Base-by-base conservation (phyloP, 2,797 vertebrate species). In the Characodon lateralis region DNA sequence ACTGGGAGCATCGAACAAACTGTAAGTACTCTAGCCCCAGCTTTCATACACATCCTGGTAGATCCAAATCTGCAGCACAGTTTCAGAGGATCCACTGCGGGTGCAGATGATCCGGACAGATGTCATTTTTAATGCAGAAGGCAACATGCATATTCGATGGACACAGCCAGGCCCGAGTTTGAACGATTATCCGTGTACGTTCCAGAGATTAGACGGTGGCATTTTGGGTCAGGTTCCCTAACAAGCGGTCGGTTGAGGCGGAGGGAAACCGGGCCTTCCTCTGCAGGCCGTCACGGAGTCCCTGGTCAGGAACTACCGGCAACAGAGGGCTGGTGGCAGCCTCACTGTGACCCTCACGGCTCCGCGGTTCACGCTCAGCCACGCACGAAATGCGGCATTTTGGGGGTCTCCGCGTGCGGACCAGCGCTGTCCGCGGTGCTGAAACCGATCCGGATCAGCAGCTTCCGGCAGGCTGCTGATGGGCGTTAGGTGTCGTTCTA, bases 1-100 rank as follows among this genome's bases (percentile, higher is more conserved):
- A 79, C 88, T 59, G 87, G 79, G 85, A 86, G 80, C 91, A 83
- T 89, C 89, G 84, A 70, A 94, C 88, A 87, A 77, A 88, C 82
- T 90, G 94, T 95, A 89, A 94, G 94, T 95, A 91, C 87, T 88
- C 89, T 88, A 61, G 61, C 85, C 86, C 90, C 51, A 18, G 31
- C 28, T 56, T 46, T 31, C 28, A 14, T 35, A 1, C 26, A 14
- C 26, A 28, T 28, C 26, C n/a, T 28, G 18, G 78, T 82, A 41
- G 88, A 35, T 66, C 63, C 63, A 66, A 9, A 24, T 24, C 16
- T 51, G 2, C 53, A 55, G 53, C 48, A 50, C 48, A 6, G 20
- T 4, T 22, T 20, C 51, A 53, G 51, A 26, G 24, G 24, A 87
- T 82, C 77, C 75, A 83, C 87, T 89, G 84, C 85, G 65, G 86